Evolutionary conservation across 2,113 vertebrate genomes (phyloP).

Genomic region (Gadus chalcogrammus): DNA sequence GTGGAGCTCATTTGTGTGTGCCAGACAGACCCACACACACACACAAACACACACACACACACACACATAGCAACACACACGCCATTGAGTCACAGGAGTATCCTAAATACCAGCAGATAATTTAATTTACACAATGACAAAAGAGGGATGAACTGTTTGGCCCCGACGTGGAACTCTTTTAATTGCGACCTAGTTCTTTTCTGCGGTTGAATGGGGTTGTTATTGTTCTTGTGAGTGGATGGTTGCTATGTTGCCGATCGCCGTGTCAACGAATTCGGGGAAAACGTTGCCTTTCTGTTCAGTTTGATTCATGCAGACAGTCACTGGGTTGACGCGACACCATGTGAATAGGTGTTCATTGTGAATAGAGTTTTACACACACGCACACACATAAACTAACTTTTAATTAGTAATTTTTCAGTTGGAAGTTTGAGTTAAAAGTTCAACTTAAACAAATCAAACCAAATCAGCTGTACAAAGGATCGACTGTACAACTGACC

Average conservation of each 20-base stretch:
- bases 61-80: constrained; percentile 23
- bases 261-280: constrained; percentile 40
- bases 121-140: constrained; percentile 43
- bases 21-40: constrained; percentile 3
- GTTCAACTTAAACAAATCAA: too few species aligned
- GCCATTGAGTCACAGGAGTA: constrained; percentile 37
- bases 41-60: constrained; percentile 43
- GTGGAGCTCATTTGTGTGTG: too few species aligned
- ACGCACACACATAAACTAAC: neutral
- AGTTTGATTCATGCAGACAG: constrained; percentile 42
- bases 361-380: constrained; percentile 28
- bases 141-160: constrained; percentile 49
- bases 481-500: neutral
- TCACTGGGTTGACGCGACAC: constrained; percentile 39
- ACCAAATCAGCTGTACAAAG: neutral
- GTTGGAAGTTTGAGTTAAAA: too few species aligned
- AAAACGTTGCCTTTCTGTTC: constrained; percentile 20
- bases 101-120: constrained; percentile 40
- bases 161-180: constrained; percentile 31
- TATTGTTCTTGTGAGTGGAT: constrained; percentile 38
- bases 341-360: constrained; percentile 39
- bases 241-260: constrained; percentile 54
- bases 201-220: constrained; percentile 20
- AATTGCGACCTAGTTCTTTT: constrained; percentile 54
- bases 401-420: neutral